Percentiles rank a stretch among this genome's conserved stretches.
Conservation (phyloP, 2,113 vertebrate genomes). For the Pteronura brasiliensis region DNA sequence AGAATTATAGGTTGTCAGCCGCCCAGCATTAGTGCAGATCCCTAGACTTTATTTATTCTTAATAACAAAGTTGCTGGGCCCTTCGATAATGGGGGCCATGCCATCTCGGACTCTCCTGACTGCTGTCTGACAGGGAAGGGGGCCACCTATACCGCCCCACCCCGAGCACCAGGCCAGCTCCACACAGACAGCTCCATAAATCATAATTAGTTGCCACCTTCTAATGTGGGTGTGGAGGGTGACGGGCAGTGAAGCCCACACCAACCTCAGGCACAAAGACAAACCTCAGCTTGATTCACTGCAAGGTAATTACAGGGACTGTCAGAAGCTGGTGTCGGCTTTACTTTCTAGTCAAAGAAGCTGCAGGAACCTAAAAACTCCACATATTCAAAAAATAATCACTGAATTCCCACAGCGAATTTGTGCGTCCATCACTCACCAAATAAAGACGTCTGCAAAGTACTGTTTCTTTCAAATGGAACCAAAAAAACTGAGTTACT, state of each 20-base stretch:
- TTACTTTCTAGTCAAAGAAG: conserved; percentile 64
- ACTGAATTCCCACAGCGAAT: conserved; percentile 28
- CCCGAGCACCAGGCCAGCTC: not conserved
- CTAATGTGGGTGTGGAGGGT: conserved; percentile 60
- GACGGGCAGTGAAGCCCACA: conserved; percentile 58
- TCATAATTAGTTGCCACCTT: conserved; percentile 77
- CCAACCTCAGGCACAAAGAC: conserved; percentile 77
- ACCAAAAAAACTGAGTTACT: not conserved
- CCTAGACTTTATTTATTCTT: conserved; percentile 71
- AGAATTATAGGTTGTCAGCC: conserved; percentile 59
- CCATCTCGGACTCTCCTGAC: conserved; percentile 60
- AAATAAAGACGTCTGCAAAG: conserved; percentile 42
- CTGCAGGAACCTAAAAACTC: conserved; percentile 59
- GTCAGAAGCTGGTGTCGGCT: conserved; percentile 60
- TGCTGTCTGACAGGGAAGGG: conserved; percentile 47
- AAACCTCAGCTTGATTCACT: conserved; percentile 75
- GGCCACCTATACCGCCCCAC: not conserved
- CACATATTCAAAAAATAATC: conserved; percentile 50
- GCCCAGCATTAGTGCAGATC: not conserved
- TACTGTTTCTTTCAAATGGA: conserved; percentile 30
- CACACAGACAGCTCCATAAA: conserved; percentile 65
- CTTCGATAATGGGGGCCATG: not conserved
- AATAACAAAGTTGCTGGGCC: conserved; percentile 68
- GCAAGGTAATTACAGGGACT: conserved; percentile 78
- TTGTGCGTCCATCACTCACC: not conserved